A percentile compares a stretch with the other conserved stretches of the same genome.
phyloP scores from a whole-genome alignment of 2,888 invertebrate species.

The Epinotia demarniana region DNA sequence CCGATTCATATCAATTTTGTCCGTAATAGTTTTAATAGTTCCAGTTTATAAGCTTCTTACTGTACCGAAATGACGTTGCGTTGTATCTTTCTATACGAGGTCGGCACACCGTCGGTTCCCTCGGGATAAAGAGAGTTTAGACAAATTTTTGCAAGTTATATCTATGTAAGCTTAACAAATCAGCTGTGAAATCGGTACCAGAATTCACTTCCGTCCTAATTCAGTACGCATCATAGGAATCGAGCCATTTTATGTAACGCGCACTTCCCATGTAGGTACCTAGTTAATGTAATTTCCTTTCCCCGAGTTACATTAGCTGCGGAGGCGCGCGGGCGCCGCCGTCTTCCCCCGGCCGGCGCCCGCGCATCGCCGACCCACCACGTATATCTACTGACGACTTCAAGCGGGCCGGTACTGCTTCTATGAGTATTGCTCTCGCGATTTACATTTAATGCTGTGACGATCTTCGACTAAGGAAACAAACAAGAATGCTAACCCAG shows the following conservation, averaged over 20 bases:
- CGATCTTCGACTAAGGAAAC: conserved; percentile 43
- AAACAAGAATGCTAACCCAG: conserved; percentile 54
- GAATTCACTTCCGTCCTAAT: conserved; percentile 85
- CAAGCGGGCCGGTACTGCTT: conserved; percentile 82
- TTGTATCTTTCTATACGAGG: conserved; percentile 70
- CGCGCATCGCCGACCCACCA: conserved; percentile 15
- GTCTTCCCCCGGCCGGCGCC: conserved; percentile 43
- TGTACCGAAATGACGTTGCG: conserved; percentile 71
- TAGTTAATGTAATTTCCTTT: conserved; percentile 80
- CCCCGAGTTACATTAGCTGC: conserved; percentile 77
- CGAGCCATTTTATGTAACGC: conserved; percentile 85
- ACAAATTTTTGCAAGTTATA: conserved; percentile 78
- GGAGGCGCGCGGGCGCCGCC: conserved; percentile 48
- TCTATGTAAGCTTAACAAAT: conserved; percentile 82
- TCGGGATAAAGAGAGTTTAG: conserved; percentile 73
- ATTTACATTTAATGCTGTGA: conserved; percentile 55
- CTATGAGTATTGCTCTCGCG: conserved; percentile 73
- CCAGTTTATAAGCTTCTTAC: conserved; percentile 82
- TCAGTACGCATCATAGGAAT: conserved; percentile 84
- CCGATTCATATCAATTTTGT: conserved; percentile 84
- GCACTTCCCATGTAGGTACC: conserved; percentile 71
- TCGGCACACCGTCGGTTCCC: conserved; percentile 63
- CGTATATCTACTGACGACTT: conserved; percentile 51
- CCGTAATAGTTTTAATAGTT: conserved; percentile 83
- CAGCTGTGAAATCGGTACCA: conserved; percentile 84